Evolutionary conservation across 1,140 invertebrate genomes (phyloP).

Genomic region (Acromyrmex charruanus): DNA sequence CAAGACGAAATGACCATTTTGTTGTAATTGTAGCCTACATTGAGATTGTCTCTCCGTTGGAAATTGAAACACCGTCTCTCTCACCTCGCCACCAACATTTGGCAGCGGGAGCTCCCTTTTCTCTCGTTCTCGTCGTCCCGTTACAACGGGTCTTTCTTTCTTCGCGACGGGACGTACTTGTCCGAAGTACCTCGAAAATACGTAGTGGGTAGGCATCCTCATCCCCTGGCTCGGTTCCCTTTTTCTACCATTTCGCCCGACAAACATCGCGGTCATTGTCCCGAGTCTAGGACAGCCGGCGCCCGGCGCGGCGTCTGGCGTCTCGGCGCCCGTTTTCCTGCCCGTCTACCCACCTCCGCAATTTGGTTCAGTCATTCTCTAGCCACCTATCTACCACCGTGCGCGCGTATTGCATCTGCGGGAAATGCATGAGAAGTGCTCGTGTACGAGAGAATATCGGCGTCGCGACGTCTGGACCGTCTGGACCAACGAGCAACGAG

Average conservation of each 20-base stretch:
- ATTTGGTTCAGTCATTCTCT: conserved; percentile 44
- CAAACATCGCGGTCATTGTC: conserved; percentile 75
- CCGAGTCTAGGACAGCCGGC: conserved; percentile 75
- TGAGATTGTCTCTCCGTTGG: conserved; percentile 6
- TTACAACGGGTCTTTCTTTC: conserved; percentile 7
- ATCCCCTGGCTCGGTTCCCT: conserved; percentile 17
- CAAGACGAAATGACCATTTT: conserved; percentile 35
- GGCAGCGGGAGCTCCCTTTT: not conserved
- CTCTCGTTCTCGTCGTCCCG: not conserved
- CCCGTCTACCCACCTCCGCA: not conserved
- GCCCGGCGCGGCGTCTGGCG: conserved; percentile 72
- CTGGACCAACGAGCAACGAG: conserved; percentile 17
- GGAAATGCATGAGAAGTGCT: conserved; percentile 9
- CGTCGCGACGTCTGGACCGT: conserved; percentile 55
- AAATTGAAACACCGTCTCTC: conserved; percentile 4
- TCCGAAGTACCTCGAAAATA: conserved; percentile 39
- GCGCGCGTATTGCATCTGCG: conserved; percentile 26
- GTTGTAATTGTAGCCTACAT: conserved; percentile 38
- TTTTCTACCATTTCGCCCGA: conserved; percentile 67
- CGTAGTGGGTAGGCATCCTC: not conserved
- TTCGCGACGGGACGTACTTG: conserved; percentile 22
- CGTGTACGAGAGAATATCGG: conserved; percentile 20
- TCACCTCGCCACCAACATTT: conserved; percentile 21
- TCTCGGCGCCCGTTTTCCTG: conserved; percentile 68
- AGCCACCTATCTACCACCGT: not conserved